These are phyloP conservation scores for Acrossocheilus fasciatus DNA, from an alignment of 2,797 vertebrate species.

Conservation along the genomic window DNA sequence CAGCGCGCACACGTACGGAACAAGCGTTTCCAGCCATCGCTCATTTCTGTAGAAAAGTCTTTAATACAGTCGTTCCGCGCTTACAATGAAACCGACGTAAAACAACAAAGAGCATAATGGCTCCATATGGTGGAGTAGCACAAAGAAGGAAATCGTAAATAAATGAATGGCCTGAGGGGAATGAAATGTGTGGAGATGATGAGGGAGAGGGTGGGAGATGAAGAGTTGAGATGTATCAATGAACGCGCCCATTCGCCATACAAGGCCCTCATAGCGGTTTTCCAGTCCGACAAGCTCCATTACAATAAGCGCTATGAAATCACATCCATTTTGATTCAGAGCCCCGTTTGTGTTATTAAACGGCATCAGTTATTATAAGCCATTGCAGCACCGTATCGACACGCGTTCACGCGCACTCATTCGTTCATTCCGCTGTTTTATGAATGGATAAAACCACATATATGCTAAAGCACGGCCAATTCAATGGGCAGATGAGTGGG, in stretches of 20 bases:
- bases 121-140: background rate
- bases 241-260: conserved; percentile 80
- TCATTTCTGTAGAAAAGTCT: conserved; percentile 1
- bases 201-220: conserved; percentile 66
- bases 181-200: conserved; percentile 56
- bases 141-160: conserved; percentile 29
- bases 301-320: conserved; percentile 65
- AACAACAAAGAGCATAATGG: conserved; percentile 16
- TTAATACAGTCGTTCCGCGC: background rate
- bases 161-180: conserved; percentile 52
- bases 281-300: conserved; percentile 59
- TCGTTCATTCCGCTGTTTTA: conserved; percentile 79
- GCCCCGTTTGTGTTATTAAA: conserved; percentile 43
- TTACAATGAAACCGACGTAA: background rate
- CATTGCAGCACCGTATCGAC: conserved; percentile 60
- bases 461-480: conserved; percentile 53
- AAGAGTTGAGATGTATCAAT: conserved; percentile 80
- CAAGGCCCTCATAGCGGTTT: conserved; percentile 71
- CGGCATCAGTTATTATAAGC: conserved; percentile 59
- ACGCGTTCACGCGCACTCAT: conserved; percentile 71
- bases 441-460: conserved; percentile 83
- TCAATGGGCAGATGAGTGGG: conserved; percentile 73
- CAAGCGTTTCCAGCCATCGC: conserved; percentile 20
- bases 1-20: conserved; percentile 42
- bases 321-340: conserved; percentile 62